These are phyloP conservation scores for Carduelis carduelis DNA, from an alignment of 2,797 vertebrate species.

Conservation along the genomic window DNA sequence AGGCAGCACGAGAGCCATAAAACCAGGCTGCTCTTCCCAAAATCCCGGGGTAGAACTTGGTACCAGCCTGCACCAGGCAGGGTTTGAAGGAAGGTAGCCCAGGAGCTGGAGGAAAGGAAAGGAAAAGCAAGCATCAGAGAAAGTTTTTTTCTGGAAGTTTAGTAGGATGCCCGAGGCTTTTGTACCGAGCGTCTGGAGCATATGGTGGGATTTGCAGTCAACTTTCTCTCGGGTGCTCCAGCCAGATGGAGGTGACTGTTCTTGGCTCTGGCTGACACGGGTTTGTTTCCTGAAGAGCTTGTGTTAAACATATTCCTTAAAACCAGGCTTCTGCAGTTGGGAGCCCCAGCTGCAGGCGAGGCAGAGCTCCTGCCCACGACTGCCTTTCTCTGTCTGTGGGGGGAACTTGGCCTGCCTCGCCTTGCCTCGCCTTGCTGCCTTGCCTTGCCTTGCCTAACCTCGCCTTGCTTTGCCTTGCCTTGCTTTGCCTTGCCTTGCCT, in stretches of 20 bases:
- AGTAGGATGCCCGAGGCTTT: constrained; percentile 67
- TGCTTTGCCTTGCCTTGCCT: neutral
- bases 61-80: neutral
- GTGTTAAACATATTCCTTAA: constrained; percentile 69
- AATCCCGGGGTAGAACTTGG: neutral
- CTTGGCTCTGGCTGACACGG: constrained; percentile 59
- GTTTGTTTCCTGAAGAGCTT: constrained; percentile 67
- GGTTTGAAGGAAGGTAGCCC: neutral
- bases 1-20: neutral
- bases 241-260: constrained; percentile 69
- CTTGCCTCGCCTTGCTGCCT: neutral
- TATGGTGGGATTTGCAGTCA: constrained; percentile 68
- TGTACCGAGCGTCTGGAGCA: constrained; percentile 61
- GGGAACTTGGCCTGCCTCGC: neutral
- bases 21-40: neutral
- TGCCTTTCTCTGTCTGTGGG: neutral
- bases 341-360: constrained; percentile 64
- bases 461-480: neutral
- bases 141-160: constrained; percentile 60
- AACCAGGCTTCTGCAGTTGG: constrained; percentile 59
- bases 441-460: neutral
- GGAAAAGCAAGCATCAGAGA: constrained; percentile 27
- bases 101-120: neutral
- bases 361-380: constrained; percentile 61
- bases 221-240: constrained; percentile 67